Conservation (phyloP, 2,797 vertebrate species). For the Tapera naevia region DNA sequence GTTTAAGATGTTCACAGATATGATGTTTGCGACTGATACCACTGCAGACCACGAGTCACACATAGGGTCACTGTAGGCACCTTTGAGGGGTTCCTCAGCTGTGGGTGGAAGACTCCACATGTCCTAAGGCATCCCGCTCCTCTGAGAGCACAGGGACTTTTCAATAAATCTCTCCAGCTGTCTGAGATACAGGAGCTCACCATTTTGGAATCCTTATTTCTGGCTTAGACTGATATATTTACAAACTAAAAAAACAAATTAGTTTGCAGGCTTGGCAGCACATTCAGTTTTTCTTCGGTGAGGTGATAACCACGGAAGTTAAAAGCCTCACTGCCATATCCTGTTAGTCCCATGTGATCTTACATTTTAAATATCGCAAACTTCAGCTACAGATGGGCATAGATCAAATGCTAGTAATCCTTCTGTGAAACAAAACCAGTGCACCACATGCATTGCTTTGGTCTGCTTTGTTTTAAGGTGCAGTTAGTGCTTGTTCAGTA, state of each 20-base stretch:
- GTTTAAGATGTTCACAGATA: neutral
- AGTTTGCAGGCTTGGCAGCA: neutral
- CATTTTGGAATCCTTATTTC: neutral
- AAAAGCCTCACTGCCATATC: neutral
- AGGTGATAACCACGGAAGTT: neutral
- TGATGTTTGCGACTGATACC: neutral
- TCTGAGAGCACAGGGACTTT: neutral
- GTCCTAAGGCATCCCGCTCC: neutral
- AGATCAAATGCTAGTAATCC: neutral
- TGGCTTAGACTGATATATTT: neutral
- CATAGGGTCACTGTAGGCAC: rapidly evolving
- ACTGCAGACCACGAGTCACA: neutral
- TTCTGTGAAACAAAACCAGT: neutral
- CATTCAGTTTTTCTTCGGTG: neutral
- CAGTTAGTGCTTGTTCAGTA: neutral
- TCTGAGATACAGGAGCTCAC: neutral
- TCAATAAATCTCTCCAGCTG: neutral
- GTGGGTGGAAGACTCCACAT: rapidly evolving
- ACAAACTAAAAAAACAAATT: neutral
- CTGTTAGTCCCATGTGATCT: neutral
- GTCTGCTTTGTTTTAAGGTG: neutral
- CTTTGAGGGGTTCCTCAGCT: neutral
- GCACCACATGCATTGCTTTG: neutral
- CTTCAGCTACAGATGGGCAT: neutral
- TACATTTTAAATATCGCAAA: neutral